Conservation (phyloP, 2,113 vertebrate species). For the Porphyrio hochstetteri region DNA sequence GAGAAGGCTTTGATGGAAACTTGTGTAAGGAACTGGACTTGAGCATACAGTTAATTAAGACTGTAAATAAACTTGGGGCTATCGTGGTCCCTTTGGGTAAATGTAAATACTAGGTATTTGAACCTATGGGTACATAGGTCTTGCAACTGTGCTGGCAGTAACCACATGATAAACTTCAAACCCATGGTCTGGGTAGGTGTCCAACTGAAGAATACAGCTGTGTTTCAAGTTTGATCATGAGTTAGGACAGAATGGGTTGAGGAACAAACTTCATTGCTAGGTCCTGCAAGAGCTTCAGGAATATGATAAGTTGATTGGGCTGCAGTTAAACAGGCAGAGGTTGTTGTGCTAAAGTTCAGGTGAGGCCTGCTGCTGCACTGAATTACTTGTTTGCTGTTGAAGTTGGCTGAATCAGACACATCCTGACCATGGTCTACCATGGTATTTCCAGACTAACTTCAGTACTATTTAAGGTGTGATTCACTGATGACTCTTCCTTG, state of each 20-base stretch:
- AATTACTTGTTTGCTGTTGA: neutral
- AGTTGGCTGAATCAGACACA: neutral
- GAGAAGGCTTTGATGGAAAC: neutral
- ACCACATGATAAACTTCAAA: neutral
- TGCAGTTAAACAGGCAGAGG: neutral
- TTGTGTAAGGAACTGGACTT: neutral
- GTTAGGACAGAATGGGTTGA: neutral
- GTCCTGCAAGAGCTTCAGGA: neutral
- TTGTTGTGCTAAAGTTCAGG: neutral
- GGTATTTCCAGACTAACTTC: neutral
- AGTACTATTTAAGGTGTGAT: neutral
- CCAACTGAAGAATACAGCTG: neutral
- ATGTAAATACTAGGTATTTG: neutral
- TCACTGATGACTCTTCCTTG: neutral
- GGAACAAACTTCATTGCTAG: neutral
- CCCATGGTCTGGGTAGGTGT: neutral
- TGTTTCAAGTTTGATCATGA: neutral
- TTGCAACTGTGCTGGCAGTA: neutral
- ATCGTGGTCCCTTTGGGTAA: neutral
- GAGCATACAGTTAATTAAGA: neutral
- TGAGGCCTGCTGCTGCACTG: neutral
- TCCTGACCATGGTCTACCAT: neutral
- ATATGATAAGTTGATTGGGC: neutral
- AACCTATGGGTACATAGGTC: neutral
- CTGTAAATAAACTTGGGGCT: neutral